These are phyloP conservation scores for Lasioglossum villosulum DNA, from an alignment of 2,888 invertebrate genomes.

Conservation along the genomic window DNA sequence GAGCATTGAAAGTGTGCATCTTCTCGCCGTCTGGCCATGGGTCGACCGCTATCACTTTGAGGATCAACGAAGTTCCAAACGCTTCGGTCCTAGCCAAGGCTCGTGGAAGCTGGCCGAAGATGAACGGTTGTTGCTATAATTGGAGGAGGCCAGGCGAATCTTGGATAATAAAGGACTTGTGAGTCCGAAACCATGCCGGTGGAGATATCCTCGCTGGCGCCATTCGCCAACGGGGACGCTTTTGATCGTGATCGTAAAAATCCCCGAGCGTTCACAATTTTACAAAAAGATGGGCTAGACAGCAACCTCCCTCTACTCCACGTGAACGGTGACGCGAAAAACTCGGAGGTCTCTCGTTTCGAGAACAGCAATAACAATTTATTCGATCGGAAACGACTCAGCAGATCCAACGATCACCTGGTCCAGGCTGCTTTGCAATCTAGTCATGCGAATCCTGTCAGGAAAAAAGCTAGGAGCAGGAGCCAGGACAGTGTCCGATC, in stretches of 20 bases:
- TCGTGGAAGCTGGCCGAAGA: neutral
- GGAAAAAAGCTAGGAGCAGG: conserved; percentile 82
- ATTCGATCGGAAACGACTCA: conserved; percentile 76
- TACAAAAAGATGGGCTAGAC: conserved; percentile 78
- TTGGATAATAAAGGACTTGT: neutral
- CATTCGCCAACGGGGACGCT: conserved; percentile 56
- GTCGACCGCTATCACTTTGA: conserved; percentile 29
- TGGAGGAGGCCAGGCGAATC: neutral
- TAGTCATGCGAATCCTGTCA: conserved; percentile 77
- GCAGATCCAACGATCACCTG: conserved; percentile 80
- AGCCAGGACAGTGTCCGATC: conserved; percentile 84
- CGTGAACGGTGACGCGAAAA: conserved; percentile 67
- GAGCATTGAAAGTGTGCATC: neutral
- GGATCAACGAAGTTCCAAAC: neutral
- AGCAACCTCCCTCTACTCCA: conserved; percentile 78
- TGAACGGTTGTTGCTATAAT: neutral
- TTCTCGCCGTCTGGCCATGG: conserved; percentile 3
- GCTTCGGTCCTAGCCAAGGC: neutral
- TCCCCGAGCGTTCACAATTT: conserved; percentile 78
- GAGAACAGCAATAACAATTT: conserved; percentile 69
- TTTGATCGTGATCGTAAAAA: conserved; percentile 70
- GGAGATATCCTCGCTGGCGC: conserved; percentile 78
- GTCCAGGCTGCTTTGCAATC: conserved; percentile 76
- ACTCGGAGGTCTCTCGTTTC: conserved; percentile 11
- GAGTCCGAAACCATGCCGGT: conserved; percentile 74